Percentiles rank a stretch among this genome's conserved stretches.
Evolutionary conservation across 2,888 invertebrate species (phyloP).

Genomic region (Euspilapteryx auroguttella): DNA sequence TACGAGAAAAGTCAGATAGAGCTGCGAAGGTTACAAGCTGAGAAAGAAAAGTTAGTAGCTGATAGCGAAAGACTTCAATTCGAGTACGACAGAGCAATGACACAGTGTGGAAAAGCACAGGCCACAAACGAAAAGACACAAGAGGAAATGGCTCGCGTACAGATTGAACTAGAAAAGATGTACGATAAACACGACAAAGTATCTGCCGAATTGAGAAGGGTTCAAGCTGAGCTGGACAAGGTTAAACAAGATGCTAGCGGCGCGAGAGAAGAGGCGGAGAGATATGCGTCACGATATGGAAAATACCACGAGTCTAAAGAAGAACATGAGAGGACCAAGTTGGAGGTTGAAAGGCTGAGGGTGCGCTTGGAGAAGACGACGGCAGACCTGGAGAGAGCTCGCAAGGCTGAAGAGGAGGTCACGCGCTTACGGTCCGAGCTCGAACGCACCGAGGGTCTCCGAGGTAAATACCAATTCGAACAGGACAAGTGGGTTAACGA

Average conservation of each 20-base stretch:
- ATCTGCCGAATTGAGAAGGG: conserved; percentile 78
- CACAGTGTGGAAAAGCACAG: conserved; percentile 83
- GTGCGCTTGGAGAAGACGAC: conserved; percentile 80
- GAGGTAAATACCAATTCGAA: conserved; percentile 62
- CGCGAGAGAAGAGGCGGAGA: conserved; percentile 76
- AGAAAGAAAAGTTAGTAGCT: conserved; percentile 82
- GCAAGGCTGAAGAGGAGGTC: conserved; percentile 70
- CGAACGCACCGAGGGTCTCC: conserved; percentile 74
- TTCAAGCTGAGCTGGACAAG: conserved; percentile 76
- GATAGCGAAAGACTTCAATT: conserved; percentile 85
- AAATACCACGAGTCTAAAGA: conserved; percentile 79
- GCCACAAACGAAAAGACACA: conserved; percentile 86
- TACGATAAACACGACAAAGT: conserved; percentile 88
- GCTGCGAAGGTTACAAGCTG: conserved; percentile 77
- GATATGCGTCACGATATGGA: conserved; percentile 71
- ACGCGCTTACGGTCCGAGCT: conserved; percentile 69
- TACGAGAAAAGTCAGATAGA: conserved; percentile 89
- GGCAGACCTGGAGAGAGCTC: conserved; percentile 75
- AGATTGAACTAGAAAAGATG: conserved; percentile 87
- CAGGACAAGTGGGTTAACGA: conserved; percentile 59
- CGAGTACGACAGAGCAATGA: conserved; percentile 84
- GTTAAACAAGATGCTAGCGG: conserved; percentile 72
- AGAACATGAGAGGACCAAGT: conserved; percentile 75
- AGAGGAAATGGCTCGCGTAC: conserved; percentile 84
- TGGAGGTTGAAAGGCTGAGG: conserved; percentile 79